Evolutionary conservation across 1,140 invertebrate genomes (phyloP), one percentile per base, ranked within the genome.

Genomic region (Lepidostoma basale): DNA sequence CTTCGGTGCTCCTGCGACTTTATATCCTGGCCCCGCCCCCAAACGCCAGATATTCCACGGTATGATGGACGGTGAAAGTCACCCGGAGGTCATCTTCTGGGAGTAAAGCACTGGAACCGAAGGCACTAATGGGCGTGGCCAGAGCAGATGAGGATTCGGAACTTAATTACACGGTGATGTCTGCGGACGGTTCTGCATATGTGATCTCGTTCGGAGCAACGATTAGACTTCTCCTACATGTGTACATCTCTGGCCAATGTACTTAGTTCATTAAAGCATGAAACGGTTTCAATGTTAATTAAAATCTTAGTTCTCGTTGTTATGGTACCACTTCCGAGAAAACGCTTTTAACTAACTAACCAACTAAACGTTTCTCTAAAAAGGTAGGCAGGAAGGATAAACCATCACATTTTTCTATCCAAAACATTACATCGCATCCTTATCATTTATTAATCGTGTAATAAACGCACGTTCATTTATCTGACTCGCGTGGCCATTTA

Each of bases 151-250:
- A 58, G 12, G 30, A 58, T 58, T 20, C 10, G 25, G 30, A 58
- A 39, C 14, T 58, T 58, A 58, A 58, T 58, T 39, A 58, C 20
- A 16, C 54, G 54, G 54, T 58, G 54, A 58, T 58, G 54, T 58
- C 30, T 28, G 49, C 10, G 42, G 6, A 54, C 6, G 33, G 25
- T 58, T 58, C 54, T 39, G 54, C 54, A 58, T 58, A 58, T 58
- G 54, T 58, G 54, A 39, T 39, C 10, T 52, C 26, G n/a, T 28
- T 52, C 20, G 5, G 20, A 47, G 44, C 1, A 54, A 26, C 30
- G 49, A 28, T 54, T 54, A 39, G 33, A 58, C 30, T 52, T 28
- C 18, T 52, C 16, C 47, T n/a, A n/a, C 23, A 26, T 52, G 47
- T 52, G 47, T 28, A 30, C n/a, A n/a, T n/a, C n/a, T n/a, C 47